A percentile compares a stretch with the other conserved stretches of the same genome.
phyloP scores from a whole-genome alignment of 2,888 invertebrate genomes.

The Mimachlamys varia region DNA sequence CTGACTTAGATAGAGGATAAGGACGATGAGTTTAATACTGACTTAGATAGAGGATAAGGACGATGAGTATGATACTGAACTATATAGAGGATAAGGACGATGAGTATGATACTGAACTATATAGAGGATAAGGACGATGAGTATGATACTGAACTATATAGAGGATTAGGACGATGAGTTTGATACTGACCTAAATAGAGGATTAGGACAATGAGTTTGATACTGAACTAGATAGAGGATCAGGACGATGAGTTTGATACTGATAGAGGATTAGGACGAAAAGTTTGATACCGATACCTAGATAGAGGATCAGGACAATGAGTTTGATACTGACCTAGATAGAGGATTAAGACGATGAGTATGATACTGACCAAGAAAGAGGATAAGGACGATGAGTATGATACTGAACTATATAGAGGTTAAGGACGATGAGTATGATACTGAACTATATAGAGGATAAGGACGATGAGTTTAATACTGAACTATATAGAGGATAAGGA shows the following conservation, averaged over 20 bases:
- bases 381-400: not conserved
- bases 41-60: not conserved
- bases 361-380: not conserved
- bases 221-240: conserved; percentile 57
- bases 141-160: too few relatives aligned
- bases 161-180: too few relatives aligned
- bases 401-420: conserved; percentile 67
- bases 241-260: conserved; percentile 64
- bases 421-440: conserved; percentile 60
- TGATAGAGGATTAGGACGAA: too few relatives aligned
- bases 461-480: conserved; percentile 60
- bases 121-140: too few relatives aligned
- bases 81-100: conserved; percentile 64
- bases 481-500: not conserved
- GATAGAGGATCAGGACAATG: too few relatives aligned
- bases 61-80: conserved; percentile 56
- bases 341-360: not conserved
- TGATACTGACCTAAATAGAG: conserved; percentile 58
- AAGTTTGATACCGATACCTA: too few relatives aligned
- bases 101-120: conserved; percentile 63
- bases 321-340: not conserved
- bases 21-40: not conserved
- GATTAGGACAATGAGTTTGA: conserved; percentile 61
- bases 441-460: conserved; percentile 64
- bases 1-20: not conserved